Evolutionary conservation across 2,797 vertebrate species (phyloP).

Genomic region (Alosa sapidissima): DNA sequence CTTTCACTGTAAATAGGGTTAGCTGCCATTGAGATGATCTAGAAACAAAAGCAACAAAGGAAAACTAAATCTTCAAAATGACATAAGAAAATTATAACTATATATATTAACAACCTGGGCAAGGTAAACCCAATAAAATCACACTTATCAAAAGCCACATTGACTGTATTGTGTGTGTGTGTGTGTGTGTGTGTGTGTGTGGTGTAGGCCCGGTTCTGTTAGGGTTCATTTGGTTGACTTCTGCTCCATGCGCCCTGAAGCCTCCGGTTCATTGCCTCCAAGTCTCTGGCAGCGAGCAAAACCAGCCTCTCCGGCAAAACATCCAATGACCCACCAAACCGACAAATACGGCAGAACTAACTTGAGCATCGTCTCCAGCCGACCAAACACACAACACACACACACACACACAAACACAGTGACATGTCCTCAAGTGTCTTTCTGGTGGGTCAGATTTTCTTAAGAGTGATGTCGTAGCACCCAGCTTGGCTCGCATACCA

Average conservation of each 20-base stretch:
- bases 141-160: neutral
- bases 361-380: neutral
- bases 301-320: neutral
- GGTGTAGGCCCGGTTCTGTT: neutral
- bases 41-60: neutral
- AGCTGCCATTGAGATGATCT: neutral
- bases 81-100: neutral
- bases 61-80: neutral
- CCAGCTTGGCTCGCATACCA: neutral
- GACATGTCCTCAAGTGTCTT: neutral
- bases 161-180: constrained; percentile 29
- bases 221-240: constrained; percentile 1
- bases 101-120: neutral
- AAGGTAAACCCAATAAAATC: neutral
- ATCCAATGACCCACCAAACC: neutral
- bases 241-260: neutral
- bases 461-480: neutral
- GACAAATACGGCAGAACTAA: neutral
- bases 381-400: neutral
- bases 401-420: neutral
- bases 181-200: constrained; percentile 35
- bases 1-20: neutral
- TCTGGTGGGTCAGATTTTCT: neutral
- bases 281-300: neutral
- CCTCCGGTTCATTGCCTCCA: neutral